Evolutionary conservation across 2,113 vertebrate species (phyloP).

Genomic region (Nanorana parkeri): DNA sequence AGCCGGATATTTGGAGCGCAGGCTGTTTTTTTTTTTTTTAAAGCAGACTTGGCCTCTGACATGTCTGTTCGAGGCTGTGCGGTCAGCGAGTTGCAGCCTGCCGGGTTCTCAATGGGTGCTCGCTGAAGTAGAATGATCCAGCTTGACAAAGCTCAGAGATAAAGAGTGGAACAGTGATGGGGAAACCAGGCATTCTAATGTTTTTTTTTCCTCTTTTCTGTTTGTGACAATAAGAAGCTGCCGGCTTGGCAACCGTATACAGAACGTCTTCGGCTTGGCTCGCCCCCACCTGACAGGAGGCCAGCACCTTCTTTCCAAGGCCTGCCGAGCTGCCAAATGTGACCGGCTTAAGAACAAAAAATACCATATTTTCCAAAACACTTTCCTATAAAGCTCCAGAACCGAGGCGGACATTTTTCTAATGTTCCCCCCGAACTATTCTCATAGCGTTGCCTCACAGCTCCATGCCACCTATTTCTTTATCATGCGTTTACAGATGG

Average conservation of each 20-base stretch:
- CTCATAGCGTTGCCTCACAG: neutral
- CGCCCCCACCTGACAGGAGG: neutral
- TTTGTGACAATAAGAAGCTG: slow-evolving; percentile 1
- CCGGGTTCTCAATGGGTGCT: neutral
- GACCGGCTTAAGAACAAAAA: neutral
- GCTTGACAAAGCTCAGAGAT: neutral
- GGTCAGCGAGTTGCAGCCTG: neutral
- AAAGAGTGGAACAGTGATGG: no score
- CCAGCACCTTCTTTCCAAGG: neutral
- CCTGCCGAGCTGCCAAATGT: slow-evolving; percentile 4
- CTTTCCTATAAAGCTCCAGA: no score
- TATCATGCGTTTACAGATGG: no score
- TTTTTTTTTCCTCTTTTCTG: neutral
- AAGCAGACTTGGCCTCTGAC: neutral
- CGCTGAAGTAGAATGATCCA: slow-evolving; percentile 42
- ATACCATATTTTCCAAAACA: no score
- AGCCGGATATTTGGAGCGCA: neutral
- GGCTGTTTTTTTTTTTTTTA: slow-evolving; percentile 4
- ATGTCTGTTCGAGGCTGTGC: neutral
- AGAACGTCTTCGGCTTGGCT: neutral
- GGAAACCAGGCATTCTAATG: neutral
- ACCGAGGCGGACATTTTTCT: no score
- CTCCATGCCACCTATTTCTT: neutral
- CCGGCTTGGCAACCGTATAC: neutral
- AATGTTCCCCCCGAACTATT: no score